Evolutionary conservation across 1,140 invertebrate species (phyloP).

Genomic region (Scaptomyza graminum): DNA sequence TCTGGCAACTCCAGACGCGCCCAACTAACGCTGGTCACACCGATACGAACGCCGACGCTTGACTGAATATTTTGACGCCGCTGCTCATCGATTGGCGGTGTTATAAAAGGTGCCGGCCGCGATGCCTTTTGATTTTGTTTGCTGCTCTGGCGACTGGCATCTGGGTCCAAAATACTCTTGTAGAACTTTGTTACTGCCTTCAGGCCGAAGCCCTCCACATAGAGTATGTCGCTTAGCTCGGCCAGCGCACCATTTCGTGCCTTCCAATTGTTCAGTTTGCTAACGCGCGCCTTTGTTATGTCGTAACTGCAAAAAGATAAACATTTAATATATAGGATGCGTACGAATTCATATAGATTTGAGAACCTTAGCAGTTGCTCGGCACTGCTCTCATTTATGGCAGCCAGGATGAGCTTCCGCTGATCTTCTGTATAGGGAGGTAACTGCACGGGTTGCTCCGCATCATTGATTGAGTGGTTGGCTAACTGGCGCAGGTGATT

Average conservation of each 20-base stretch:
- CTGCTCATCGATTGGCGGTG: constrained; percentile 54
- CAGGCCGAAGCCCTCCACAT: constrained; percentile 73
- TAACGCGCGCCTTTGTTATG: constrained; percentile 66
- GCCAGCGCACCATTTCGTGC: constrained; percentile 58
- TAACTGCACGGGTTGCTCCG: constrained; percentile 23
- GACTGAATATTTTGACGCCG: constrained; percentile 47
- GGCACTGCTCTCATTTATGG: constrained; percentile 44
- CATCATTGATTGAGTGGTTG: not conserved
- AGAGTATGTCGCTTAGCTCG: constrained; percentile 58
- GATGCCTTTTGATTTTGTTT: constrained; percentile 9
- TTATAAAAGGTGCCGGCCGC: constrained; percentile 61
- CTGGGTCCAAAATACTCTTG: constrained; percentile 55
- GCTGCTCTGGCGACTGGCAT: not conserved
- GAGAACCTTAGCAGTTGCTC: constrained; percentile 54
- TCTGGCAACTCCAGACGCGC: constrained; percentile 55
- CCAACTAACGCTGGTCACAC: constrained; percentile 76
- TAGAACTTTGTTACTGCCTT: constrained; percentile 71
- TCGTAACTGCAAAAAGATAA: constrained; percentile 56
- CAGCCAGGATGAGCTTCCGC: constrained; percentile 45
- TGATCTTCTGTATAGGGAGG: constrained; percentile 51
- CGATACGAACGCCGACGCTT: constrained; percentile 69
- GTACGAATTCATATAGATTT: not conserved
- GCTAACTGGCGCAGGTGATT: constrained; percentile 7
- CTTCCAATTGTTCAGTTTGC: constrained; percentile 66
- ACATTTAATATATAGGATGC: not conserved